These are phyloP conservation scores for Passerina amoena DNA, from an alignment of 2,113 vertebrate species.

Conservation along the genomic window DNA sequence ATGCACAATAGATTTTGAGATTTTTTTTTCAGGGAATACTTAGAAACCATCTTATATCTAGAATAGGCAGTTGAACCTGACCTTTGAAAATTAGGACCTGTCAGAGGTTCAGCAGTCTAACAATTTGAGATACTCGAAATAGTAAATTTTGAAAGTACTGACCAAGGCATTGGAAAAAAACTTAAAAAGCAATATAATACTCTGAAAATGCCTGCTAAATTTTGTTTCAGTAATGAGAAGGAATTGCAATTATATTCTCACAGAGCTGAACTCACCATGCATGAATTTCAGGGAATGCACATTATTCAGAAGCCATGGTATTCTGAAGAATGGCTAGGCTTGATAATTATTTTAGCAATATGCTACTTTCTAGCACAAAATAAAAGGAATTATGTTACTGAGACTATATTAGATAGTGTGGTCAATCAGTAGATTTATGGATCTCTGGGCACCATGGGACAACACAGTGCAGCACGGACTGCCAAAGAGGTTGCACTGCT, in stretches of 20 bases:
- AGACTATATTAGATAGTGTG: background rate
- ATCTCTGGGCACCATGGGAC: background rate
- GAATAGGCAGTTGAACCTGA: background rate
- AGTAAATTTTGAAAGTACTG: background rate
- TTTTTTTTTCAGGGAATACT: background rate
- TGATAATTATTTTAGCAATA: background rate
- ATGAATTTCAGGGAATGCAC: background rate
- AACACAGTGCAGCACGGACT: fast-evolving
- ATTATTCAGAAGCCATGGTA: background rate
- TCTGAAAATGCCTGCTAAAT: background rate
- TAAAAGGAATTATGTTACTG: background rate
- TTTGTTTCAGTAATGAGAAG: background rate
- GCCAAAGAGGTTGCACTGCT: background rate
- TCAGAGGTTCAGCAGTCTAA: background rate
- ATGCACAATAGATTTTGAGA: background rate
- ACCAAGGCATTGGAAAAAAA: background rate
- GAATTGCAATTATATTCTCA: background rate
- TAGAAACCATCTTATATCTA: background rate
- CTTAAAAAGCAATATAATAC: fast-evolving
- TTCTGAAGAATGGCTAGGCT: background rate
- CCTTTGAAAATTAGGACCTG: background rate
- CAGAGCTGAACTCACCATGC: background rate
- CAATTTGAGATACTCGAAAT: background rate
- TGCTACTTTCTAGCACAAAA: background rate
- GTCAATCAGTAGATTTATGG: background rate